Percentiles rank a stretch among this genome's conserved stretches.
Evolutionary conservation across 2,888 invertebrate genomes (phyloP).

Genomic region (Diaprepes abbreviatus): DNA sequence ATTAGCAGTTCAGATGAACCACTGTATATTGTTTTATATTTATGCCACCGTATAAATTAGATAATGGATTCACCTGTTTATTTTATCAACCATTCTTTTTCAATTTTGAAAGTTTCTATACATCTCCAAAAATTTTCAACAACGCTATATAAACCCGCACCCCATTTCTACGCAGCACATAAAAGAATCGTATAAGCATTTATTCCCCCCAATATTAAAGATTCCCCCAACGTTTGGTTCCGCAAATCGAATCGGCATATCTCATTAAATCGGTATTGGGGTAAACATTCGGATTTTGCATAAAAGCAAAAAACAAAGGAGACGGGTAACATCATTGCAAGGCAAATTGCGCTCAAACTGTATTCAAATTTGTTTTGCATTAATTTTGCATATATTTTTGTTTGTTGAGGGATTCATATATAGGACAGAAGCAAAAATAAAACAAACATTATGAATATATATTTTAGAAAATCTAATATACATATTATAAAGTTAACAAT

Average conservation of each 20-base stretch:
- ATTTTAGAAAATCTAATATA: too few species aligned
- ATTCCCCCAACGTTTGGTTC: constrained; percentile 3
- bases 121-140: neutral
- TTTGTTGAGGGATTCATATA: neutral
- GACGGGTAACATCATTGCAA: neutral
- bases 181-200: constrained; percentile 2
- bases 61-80: too few species aligned
- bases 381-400: constrained; percentile 29
- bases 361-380: constrained; percentile 31
- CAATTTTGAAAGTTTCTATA: neutral
- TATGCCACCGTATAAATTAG: too few species aligned
- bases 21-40: too few species aligned
- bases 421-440: constrained; percentile 1
- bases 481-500: too few species aligned
- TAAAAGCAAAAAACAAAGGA: constrained; percentile 5
- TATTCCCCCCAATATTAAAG: neutral
- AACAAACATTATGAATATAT: too few species aligned
- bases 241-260: constrained; percentile 16
- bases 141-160: neutral
- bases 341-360: constrained; percentile 5
- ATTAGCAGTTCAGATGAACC: too few species aligned
- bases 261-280: constrained; percentile 5
- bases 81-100: too few species aligned
- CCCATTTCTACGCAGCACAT: neutral
- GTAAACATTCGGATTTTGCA: constrained; percentile 15